These are phyloP conservation scores for Pipistrellus kuhlii DNA, from an alignment of 2,797 vertebrate genomes.

Conservation along the genomic window DNA sequence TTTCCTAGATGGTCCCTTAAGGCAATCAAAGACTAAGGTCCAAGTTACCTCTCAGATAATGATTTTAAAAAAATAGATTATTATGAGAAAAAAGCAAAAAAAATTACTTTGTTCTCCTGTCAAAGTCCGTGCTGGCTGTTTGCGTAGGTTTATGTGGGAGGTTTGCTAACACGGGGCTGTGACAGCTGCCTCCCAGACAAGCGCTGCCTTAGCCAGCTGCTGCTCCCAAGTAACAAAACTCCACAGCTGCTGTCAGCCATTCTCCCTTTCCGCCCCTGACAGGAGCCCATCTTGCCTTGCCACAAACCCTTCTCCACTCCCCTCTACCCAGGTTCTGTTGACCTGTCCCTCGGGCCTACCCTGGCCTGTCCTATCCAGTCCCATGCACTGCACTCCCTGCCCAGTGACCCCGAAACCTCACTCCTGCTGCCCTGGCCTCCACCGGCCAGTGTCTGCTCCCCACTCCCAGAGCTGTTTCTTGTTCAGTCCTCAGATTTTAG, in stretches of 20 bases:
- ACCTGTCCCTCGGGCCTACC: too few species aligned
- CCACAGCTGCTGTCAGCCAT: neutral
- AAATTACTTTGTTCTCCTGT: neutral
- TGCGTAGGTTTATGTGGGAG: neutral
- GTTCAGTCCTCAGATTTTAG: neutral
- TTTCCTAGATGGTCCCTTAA: neutral
- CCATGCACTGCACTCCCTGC: too few species aligned
- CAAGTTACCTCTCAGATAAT: neutral
- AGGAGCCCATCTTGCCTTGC: neutral
- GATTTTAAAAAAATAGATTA: neutral
- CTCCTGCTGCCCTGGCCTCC: neutral
- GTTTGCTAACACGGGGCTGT: constrained; percentile 2
- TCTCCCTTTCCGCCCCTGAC: neutral
- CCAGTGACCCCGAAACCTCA: neutral
- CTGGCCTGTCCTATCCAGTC: neutral
- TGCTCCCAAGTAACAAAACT: neutral
- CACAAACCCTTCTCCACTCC: neutral
- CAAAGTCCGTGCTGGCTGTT: neutral
- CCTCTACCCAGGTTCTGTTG: neutral
- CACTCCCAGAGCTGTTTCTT: neutral
- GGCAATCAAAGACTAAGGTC: constrained; percentile 7
- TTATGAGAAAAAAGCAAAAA: neutral
- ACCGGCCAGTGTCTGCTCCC: neutral
- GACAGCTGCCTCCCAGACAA: constrained; percentile 22
- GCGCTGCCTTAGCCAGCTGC: neutral